Evolutionary conservation across 2,113 vertebrate genomes (phyloP).

Genomic region (Emberiza fucata): DNA sequence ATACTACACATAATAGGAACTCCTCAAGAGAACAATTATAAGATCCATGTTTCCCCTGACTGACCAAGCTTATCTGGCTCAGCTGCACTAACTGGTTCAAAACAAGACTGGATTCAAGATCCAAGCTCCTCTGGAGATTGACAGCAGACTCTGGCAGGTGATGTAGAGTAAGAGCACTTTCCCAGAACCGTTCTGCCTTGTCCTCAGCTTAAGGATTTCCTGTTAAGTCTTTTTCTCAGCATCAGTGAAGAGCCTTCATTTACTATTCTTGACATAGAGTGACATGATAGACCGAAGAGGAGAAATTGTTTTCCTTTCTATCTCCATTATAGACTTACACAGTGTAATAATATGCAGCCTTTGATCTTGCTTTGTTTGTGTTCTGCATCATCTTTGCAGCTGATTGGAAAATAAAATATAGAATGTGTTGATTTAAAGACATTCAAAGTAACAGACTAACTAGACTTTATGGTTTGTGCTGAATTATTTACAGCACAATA

Average conservation of each 20-base stretch:
- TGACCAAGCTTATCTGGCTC: not conserved
- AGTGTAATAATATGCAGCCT: not conserved
- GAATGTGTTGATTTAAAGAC: not conserved
- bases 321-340: not conserved
- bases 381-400: not conserved
- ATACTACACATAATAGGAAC: not conserved
- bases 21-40: not conserved
- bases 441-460: not conserved
- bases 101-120: not conserved
- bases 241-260: not conserved
- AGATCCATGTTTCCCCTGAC: not conserved
- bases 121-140: not conserved
- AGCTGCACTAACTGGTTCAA: not conserved
- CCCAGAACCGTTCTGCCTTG: not conserved
- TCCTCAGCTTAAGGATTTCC: not conserved
- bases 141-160: not conserved
- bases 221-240: not conserved
- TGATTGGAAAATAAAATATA: not conserved
- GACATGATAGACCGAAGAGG: not conserved
- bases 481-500: not conserved
- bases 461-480: not conserved
- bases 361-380: slow-evolving; percentile 28
- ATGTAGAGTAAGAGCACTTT: not conserved
- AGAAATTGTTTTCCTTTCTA: slow-evolving; percentile 1
- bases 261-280: not conserved